Base-by-base conservation (phyloP, 2,888 invertebrate genomes). In the Zhengitettix transpicula region DNA sequence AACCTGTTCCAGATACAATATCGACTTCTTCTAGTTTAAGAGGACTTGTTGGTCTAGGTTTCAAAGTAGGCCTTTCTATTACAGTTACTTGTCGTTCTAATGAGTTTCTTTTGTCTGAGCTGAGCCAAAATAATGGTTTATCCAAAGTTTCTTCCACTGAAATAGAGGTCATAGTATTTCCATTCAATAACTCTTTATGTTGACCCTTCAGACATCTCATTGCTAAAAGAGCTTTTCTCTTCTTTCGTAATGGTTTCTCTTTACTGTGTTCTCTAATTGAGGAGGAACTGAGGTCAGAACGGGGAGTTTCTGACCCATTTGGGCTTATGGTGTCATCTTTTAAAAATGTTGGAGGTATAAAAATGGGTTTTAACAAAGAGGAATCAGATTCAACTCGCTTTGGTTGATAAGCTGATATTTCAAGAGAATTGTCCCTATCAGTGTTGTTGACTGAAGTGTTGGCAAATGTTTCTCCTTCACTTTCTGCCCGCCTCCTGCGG, bases 181-280 rank as follows among this genome's bases (percentile, higher is more conserved):
- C 59, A 59, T 57, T 61, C 17, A 59, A 41, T 9, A 54, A 42
- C 51, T 60, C 60, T 28, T 40, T 56, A 17, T 60, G 51, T 9
- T 56, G 54, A 11, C 53, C 58, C n/a, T 56, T 17, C 12, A 63
- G 57, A 28, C 63, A 61, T 53, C 63, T 57, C 63, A 65, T 67
- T 47, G 67, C 66, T 44, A 66, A 60, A 53, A 68, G 64, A 54
- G 65, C 62, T 59, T 66, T 66, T 16, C 68, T 63, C 58, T 68
- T 68, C 54, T 64, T 64, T 51, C 66, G 63, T 55, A 68, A 58
- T 42, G 68, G 67, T 60, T 64, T 64, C 28, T 66, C 67, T n/a
- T 47, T 16, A 55, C 28, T 11, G 14, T n/a, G n/a, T 12, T 47
- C 47, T 47, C 47, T n/a, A 14, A 47, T 5, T 3, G 47, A 14